These are phyloP conservation scores for Megaceryle maxima DNA, from an alignment of 2,113 vertebrate genomes.

Conservation along the genomic window DNA sequence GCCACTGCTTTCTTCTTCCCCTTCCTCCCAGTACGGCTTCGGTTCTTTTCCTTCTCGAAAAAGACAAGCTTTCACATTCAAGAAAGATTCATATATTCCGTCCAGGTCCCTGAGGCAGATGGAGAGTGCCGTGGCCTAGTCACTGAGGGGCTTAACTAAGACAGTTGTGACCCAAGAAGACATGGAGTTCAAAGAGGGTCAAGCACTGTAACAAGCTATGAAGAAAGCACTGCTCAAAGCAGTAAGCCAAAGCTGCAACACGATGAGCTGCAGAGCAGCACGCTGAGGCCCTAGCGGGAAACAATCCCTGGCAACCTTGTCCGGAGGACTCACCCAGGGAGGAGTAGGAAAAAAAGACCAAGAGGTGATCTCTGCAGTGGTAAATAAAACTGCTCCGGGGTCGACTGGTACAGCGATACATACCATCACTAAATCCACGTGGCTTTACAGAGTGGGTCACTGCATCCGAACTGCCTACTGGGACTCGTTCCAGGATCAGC, in stretches of 20 bases:
- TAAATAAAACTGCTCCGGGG: neutral
- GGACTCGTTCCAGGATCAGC: neutral
- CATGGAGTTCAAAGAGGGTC: neutral
- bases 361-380: neutral
- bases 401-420: too few species aligned
- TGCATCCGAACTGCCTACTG: neutral
- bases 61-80: neutral
- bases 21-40: neutral
- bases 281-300: neutral
- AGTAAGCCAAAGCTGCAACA: neutral
- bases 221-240: neutral
- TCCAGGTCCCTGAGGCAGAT: neutral
- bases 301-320: too few species aligned
- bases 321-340: too few species aligned
- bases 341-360: neutral
- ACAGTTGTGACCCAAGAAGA: neutral
- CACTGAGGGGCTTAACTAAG: neutral
- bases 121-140: neutral
- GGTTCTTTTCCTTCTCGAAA: neutral
- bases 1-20: neutral
- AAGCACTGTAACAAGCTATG: neutral
- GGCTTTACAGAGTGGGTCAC: neutral
- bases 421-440: rapidly evolving
- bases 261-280: rapidly evolving
- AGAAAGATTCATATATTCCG: neutral